phyloP scores from a whole-genome alignment of 64 coral and sea anemone genomes.

The Stichodactyla helianthus region DNA sequence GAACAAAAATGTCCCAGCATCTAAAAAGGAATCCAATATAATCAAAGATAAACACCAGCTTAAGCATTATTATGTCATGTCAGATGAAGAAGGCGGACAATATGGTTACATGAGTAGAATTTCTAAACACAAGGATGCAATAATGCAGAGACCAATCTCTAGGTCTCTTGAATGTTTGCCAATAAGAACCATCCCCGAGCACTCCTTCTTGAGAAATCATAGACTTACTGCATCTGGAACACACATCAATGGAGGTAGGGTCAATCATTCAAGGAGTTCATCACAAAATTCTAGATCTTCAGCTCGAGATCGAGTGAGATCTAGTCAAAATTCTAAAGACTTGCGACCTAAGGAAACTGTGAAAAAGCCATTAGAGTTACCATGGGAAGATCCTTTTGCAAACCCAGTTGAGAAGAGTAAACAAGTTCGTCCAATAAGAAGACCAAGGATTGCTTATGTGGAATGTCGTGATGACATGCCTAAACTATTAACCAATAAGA shows the following conservation, averaged over 20 bases:
- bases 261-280: neutral
- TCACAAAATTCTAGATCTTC: neutral
- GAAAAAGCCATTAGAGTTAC: conserved; percentile 72
- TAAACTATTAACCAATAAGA: conserved; percentile 57
- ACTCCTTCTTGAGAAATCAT: conserved; percentile 31
- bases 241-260: neutral
- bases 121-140: neutral
- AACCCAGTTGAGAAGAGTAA: conserved; percentile 88
- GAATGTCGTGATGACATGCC: conserved; percentile 58
- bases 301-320: conserved; percentile 27
- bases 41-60: neutral
- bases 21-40: conserved; percentile 2
- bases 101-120: conserved; percentile 1
- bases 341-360: conserved; percentile 28
- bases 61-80: conserved; percentile 32
- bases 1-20: neutral
- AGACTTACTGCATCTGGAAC: conserved; percentile 54
- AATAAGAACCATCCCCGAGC: conserved; percentile 26
- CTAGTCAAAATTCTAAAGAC: conserved; percentile 45
- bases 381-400: conserved; percentile 98
- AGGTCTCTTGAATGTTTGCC: conserved; percentile 61
- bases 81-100: conserved; percentile 21
- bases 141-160: conserved; percentile 44
- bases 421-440: conserved; percentile 39
- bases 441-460: conserved; percentile 86